These are phyloP conservation scores for Branchinecta lynchi DNA, from an alignment of 1,140 invertebrate species.

Conservation along the genomic window DNA sequence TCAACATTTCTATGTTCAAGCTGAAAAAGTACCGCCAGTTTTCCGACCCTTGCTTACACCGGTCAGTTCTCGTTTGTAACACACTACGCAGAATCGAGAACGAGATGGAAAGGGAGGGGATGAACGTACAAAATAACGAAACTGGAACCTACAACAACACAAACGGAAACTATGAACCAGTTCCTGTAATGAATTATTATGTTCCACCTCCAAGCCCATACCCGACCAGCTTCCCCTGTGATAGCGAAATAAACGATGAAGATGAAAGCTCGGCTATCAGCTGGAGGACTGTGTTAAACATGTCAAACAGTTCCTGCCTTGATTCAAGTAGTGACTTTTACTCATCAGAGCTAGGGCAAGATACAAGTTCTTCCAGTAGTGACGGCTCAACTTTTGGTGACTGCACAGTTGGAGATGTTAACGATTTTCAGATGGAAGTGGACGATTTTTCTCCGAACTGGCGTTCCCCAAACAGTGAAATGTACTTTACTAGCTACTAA, in stretches of 20 bases:
- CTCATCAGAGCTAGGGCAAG: neutral
- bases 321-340: neutral
- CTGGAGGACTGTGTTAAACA: slow-evolving; percentile 73
- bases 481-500: neutral
- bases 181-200: slow-evolving; percentile 21
- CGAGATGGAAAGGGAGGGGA: slow-evolving; percentile 68
- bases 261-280: slow-evolving; percentile 60
- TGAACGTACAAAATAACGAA: no score
- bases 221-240: slow-evolving; percentile 42
- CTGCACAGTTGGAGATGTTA: neutral
- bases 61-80: slow-evolving; percentile 86
- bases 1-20: slow-evolving; percentile 85
- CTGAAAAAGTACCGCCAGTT: slow-evolving; percentile 69
- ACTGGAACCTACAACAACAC: no score
- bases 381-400: no score
- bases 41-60: slow-evolving; percentile 70
- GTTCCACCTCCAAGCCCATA: slow-evolving; percentile 18
- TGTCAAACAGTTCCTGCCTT: slow-evolving; percentile 39
- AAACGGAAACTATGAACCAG: slow-evolving; percentile 22
- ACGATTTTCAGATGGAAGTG: neutral
- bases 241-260: slow-evolving; percentile 60
- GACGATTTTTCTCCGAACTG: neutral
- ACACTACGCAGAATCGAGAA: slow-evolving; percentile 74
- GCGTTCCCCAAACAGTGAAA: neutral
- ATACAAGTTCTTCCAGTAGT: neutral